Evolutionary conservation across 2,888 invertebrate genomes (phyloP).

Genomic region (Saturnia pavonia): DNA sequence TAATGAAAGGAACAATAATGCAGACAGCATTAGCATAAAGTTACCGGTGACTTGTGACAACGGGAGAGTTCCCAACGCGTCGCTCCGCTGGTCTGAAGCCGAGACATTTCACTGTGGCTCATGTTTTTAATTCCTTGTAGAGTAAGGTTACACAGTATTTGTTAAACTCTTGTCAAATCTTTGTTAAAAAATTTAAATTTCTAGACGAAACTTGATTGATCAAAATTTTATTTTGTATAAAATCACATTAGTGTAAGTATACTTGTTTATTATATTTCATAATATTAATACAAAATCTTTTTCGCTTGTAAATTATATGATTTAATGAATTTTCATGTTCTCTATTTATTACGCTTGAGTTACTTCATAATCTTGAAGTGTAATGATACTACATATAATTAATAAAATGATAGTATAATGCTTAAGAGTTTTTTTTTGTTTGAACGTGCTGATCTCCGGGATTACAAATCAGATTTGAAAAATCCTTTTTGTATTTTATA

Average conservation of each 20-base stretch:
- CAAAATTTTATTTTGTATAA: neutral
- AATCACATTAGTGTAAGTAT: neutral
- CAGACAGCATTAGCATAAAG: slow-evolving; percentile 53
- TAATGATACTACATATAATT: neutral
- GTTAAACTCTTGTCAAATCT: slow-evolving; percentile 14
- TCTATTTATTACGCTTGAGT: neutral
- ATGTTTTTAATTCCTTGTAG: slow-evolving; percentile 42
- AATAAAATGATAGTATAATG: too few species aligned
- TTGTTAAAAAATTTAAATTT: neutral
- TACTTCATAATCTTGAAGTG: neutral
- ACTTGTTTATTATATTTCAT: neutral
- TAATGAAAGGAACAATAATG: slow-evolving; percentile 13
- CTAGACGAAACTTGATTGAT: neutral
- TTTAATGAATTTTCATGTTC: neutral
- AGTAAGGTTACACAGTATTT: slow-evolving; percentile 31
- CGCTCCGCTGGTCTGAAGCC: slow-evolving; percentile 52
- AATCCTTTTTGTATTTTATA: too few species aligned
- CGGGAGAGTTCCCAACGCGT: slow-evolving; percentile 62
- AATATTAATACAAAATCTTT: neutral
- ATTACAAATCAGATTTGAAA: too few species aligned
- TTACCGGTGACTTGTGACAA: slow-evolving; percentile 54
- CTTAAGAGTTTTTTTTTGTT: too few species aligned
- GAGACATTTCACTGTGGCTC: slow-evolving; percentile 64
- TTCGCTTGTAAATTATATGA: neutral
- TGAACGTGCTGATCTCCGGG: too few species aligned